These are phyloP conservation scores for Athalia circularis DNA, from an alignment of 2,888 invertebrate genomes.

Conservation along the genomic window DNA sequence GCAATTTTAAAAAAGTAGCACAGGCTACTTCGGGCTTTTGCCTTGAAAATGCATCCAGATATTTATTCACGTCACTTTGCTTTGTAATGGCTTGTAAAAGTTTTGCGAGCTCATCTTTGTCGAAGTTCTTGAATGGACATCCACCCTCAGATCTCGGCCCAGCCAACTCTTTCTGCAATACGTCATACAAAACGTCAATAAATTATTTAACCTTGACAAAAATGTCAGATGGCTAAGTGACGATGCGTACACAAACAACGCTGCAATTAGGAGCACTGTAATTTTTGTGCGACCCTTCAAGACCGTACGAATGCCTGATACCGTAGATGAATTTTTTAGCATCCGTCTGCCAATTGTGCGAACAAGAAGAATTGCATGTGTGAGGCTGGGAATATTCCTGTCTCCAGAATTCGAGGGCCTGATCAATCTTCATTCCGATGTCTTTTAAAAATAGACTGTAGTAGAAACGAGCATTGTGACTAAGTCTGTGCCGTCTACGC, in stretches of 20 bases:
- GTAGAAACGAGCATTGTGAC: constrained; percentile 80
- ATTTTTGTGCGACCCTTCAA: constrained; percentile 81
- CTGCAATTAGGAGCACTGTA: constrained; percentile 79
- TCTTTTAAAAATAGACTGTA: constrained; percentile 84
- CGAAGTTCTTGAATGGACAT: constrained; percentile 80
- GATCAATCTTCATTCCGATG: constrained; percentile 80
- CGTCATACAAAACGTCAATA: background rate
- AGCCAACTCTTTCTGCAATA: constrained; percentile 65
- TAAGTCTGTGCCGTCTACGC: constrained; percentile 78
- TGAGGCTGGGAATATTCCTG: constrained; percentile 78
- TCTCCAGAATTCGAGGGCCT: constrained; percentile 81
- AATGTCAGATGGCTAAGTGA: background rate
- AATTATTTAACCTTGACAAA: background rate
- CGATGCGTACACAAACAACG: constrained; percentile 77
- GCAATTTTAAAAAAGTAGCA: constrained; percentile 59
- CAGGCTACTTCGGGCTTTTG: constrained; percentile 63
- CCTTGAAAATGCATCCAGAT: constrained; percentile 52
- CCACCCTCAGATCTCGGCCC: constrained; percentile 77
- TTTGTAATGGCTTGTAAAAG: constrained; percentile 65
- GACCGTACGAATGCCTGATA: constrained; percentile 83
- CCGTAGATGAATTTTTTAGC: constrained; percentile 81
- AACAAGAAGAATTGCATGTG: constrained; percentile 75
- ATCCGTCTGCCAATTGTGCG: constrained; percentile 81
- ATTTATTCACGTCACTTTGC: constrained; percentile 55
- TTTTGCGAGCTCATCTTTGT: constrained; percentile 71